Evolutionary conservation across 1,140 invertebrate species (phyloP).

Genomic region (Scaptomyza pallida): DNA sequence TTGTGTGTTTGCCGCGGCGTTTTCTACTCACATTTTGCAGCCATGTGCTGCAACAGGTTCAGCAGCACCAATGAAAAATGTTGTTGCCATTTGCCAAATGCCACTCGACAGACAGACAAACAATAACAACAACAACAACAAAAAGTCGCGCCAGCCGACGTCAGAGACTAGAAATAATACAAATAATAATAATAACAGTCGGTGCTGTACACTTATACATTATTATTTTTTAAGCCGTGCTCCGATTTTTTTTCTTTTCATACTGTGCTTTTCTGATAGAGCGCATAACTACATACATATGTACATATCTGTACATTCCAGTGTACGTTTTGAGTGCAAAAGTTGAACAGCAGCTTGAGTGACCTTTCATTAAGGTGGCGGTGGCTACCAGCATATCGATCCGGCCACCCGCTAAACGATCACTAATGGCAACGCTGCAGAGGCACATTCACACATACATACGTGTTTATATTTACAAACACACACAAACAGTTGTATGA

Average conservation of each 20-base stretch:
- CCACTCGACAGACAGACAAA: slow-evolving; percentile 49
- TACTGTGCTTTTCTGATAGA: slow-evolving; percentile 9
- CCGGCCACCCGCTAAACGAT: slow-evolving; percentile 27
- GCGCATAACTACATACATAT: background rate
- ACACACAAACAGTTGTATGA: slow-evolving; percentile 17
- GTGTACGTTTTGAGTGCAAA: slow-evolving; percentile 30
- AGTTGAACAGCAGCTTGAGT: slow-evolving; percentile 28
- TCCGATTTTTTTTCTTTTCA: slow-evolving; percentile 7
- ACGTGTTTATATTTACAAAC: background rate
- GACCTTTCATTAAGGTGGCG: slow-evolving; percentile 34
- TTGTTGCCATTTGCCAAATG: slow-evolving; percentile 75
- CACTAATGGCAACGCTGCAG: slow-evolving; percentile 26
- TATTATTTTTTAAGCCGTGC: slow-evolving; percentile 17
- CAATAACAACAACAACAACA: slow-evolving; percentile 11
- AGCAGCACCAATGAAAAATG: slow-evolving; percentile 58
- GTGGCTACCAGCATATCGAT: slow-evolving; percentile 26
- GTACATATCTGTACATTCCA: background rate
- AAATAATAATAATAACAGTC: slow-evolving; percentile 26
- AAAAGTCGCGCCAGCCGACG: slow-evolving; percentile 15
- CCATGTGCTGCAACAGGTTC: slow-evolving; percentile 68
- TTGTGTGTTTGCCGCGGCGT: slow-evolving; percentile 12
- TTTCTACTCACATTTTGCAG: slow-evolving; percentile 35
- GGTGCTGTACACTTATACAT: slow-evolving; percentile 1
- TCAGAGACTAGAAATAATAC: slow-evolving; percentile 19
- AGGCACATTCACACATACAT: background rate